A percentile compares a stretch with the other conserved stretches of the same genome.
phyloP scores from a whole-genome alignment of 2,113 vertebrate genomes.

The Toxotes chatareus region DNA sequence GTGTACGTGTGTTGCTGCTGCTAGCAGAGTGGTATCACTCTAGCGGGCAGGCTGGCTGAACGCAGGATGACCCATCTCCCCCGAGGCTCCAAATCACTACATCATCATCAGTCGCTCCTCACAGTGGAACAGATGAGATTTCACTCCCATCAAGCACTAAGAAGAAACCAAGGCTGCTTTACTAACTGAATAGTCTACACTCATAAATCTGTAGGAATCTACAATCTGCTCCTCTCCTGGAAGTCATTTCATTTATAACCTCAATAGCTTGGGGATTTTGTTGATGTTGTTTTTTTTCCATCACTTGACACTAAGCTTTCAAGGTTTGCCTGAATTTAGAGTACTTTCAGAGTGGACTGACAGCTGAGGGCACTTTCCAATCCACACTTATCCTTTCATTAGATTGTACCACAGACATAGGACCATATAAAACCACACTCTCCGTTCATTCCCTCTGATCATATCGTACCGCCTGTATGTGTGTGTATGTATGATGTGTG shows the following conservation, averaged over 20 bases:
- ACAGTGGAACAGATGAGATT: slow-evolving; percentile 78
- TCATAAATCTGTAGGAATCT: slow-evolving; percentile 63
- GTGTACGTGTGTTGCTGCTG: slow-evolving; percentile 39
- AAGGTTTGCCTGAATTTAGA: slow-evolving; percentile 23
- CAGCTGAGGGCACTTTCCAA: background rate
- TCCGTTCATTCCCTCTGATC: slow-evolving; percentile 5
- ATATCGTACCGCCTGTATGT: background rate
- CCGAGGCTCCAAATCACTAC: slow-evolving; percentile 75
- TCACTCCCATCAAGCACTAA: slow-evolving; percentile 68
- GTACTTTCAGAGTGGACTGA: background rate
- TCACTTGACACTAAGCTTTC: slow-evolving; percentile 30
- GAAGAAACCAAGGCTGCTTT: slow-evolving; percentile 66
- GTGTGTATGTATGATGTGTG: slow-evolving; percentile 4
- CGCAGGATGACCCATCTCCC: slow-evolving; percentile 79
- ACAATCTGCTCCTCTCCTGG: slow-evolving; percentile 35
- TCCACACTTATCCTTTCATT: slow-evolving; percentile 26
- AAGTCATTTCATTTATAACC: slow-evolving; percentile 45
- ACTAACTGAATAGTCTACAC: slow-evolving; percentile 61
- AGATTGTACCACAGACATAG: slow-evolving; percentile 8
- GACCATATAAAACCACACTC: background rate
- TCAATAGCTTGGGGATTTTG: slow-evolving; percentile 7
- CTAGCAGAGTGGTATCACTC: slow-evolving; percentile 57
- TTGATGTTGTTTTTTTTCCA: background rate
- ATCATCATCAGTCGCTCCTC: slow-evolving; percentile 78
- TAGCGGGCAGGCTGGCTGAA: slow-evolving; percentile 75